Base-by-base conservation (phyloP, 1,140 invertebrate species). In the Ephestia elutella region DNA sequence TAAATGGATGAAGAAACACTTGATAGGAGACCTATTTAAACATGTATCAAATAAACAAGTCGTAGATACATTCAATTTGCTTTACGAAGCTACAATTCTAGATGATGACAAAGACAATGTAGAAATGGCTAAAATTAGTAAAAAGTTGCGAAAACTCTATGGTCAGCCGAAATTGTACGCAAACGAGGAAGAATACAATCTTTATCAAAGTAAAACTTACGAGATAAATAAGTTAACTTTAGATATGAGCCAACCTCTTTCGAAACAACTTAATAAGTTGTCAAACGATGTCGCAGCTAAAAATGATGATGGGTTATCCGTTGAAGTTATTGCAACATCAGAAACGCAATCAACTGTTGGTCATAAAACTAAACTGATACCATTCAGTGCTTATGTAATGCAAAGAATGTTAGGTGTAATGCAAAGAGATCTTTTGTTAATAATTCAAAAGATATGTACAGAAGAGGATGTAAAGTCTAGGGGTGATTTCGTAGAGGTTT, bases 1-100 rank as follows among this genome's bases (percentile, higher is more conserved):
- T 59, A 90, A 89, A 76, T 92, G 91, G 91, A 69, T 91, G n/a
- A 64, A 84, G 49, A 91, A 91, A 70, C 78, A 89, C 78, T 76
- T 90, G 35, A 67, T 90, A 8, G 51, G 57, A 58, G 71, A 76
- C 55, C 32, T 90, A 19, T 73, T 73, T 28, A 68, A 75, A 28
- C n/a, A 53, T 15, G 50, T 53, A 5, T 44, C 38, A 44, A 68
- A 80, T 25, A 49, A 63, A 17, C 61, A 62, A 48, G 18, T 68
- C 0, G 15, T 66, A 13, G 56, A 65, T 13, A 64, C 63, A 2
- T 84, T 82, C 32, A 62, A 68, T 30, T 57, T 54, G n/a, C 60
- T 66, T 35, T 21, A 73, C 5, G 50, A 68, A 15, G 55, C 55
- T 11, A 68, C 79, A 18, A 68, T 69, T 13, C 54, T 72, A 32